phyloP scores from a whole-genome alignment of 2,797 vertebrate species.

The Remorina albescens region DNA sequence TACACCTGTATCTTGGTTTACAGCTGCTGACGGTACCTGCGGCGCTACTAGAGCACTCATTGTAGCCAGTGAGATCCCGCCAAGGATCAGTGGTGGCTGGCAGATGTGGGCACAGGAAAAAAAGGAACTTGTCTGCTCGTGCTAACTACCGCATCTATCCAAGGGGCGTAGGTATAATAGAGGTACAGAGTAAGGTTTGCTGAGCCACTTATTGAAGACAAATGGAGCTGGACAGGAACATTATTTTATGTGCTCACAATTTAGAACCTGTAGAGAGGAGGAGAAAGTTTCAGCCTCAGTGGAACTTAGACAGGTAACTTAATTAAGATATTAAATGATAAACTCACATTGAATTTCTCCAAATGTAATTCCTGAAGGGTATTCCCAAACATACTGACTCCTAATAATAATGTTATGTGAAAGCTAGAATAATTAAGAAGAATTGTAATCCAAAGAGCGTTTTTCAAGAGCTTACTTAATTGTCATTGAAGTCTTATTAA shows the following conservation, averaged over 20 bases:
- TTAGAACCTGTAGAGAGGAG: conserved; percentile 44
- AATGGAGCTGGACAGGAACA: conserved; percentile 72
- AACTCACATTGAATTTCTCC: conserved; percentile 33
- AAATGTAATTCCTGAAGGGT: conserved; percentile 11
- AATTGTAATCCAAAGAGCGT: background rate
- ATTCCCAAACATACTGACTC: conserved; percentile 4
- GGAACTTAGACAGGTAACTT: conserved; percentile 29
- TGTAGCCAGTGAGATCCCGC: conserved; percentile 67
- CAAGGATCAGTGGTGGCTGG: conserved; percentile 73
- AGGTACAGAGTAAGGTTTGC: conserved; percentile 64
- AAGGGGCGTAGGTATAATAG: conserved; percentile 68
- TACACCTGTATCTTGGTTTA: conserved; percentile 66
- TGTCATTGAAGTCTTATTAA: background rate
- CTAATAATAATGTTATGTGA: conserved; percentile 7
- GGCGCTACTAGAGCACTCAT: conserved; percentile 55
- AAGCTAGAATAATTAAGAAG: background rate
- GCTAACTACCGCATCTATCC: conserved; percentile 70
- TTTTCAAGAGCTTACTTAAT: background rate
- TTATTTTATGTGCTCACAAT: conserved; percentile 67
- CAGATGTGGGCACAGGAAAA: conserved; percentile 61
- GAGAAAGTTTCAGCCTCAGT: conserved; percentile 35
- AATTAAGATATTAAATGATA: conserved; percentile 61
- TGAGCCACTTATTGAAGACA: conserved; percentile 70
- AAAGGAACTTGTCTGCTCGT: conserved; percentile 64
- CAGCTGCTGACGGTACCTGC: conserved; percentile 63